Evolutionary conservation across 2,888 invertebrate species (phyloP), one percentile per base, ranked within the genome.

Genomic region (Cheilosia pagana): DNA sequence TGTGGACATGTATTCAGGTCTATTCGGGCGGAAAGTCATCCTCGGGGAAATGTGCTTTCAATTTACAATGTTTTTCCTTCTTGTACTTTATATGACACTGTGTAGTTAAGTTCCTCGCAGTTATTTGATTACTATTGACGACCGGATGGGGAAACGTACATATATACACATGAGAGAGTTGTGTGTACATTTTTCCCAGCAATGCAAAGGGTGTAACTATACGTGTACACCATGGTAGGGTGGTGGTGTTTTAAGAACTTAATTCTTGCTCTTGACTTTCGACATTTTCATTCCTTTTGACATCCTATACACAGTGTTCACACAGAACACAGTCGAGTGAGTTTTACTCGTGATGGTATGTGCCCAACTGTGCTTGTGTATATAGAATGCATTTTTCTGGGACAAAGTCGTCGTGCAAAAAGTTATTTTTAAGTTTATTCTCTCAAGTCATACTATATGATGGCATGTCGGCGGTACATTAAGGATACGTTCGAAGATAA

Each of bases 111-210:
- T 65, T 67, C 55, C 31, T 65, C 65, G 75, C 60, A 41, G 50
- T 62, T 81, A 81, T 81, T 81, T 75, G 81, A 81, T 81, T 68
- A 68, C 75, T 75, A 62, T 75, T 82, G 81, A 82, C 71, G 77
- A 77, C 71, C 59, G 77, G 31, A 50, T 53, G 25, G 71, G 48
- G 31, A 77, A 67, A 60, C 28, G 39, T 21, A 48, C 0, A 50
- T 6, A 16, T 0, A 8, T 21, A 23, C 71, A 52, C 45, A 28
- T 48, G 39, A 45, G 31, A 57, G 41, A 43, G 63, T 31, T 74
- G 53, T 74, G 53, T 60, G 55, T 28, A 48, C 10, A 31, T 19
- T 16, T 10, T 39, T 3, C 48, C 1, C 21, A 35, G 12, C 6
- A 50, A 3, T 23, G 31, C 31, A 16, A 3, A 35, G 35, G 8